Base-by-base conservation (phyloP, 2,797 vertebrate genomes). In the Smutsia gigantea region DNA sequence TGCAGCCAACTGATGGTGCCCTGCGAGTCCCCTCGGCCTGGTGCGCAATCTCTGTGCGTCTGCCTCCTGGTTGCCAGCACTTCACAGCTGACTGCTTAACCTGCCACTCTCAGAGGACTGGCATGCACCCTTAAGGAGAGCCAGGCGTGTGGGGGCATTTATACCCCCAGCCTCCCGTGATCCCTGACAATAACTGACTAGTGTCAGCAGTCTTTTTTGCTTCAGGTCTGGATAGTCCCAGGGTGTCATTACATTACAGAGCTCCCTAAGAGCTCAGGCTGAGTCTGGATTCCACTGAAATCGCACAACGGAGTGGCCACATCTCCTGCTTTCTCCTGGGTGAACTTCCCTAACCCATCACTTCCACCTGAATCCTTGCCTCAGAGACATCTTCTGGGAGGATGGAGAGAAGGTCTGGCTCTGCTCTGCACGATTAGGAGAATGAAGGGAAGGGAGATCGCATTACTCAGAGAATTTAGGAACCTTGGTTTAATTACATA, bases 41-140 rank as follows among this genome's bases (percentile, higher is more conserved):
- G 23, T 14, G 3, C 6, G 19, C 53, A 13, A 2, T 37, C 59
- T 81, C 34, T 55, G 31, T 14, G 19, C 39, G 53, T 0, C 6
- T 4, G 34, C 6, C 0, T 66, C 39, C 37, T 8, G 27, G 42
- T 25, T 63, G 63, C 66, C 46, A 29, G n/a, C 19, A 25, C 25
- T 87, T 39, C 51, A 49, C 12, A 66, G 85, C 3, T 13, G 34
- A 59, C 0, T n/a, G 7, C 18, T 25, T 37, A 4, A 13, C 13
- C 49, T 61, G 21, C 37, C 31, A 18, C 1, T 55, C 31, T 42
- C 27, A 4, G 25, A 59, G 1, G 42, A 23, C 19, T 23, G 46
- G 4, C 11, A 8, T 5, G 61, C 1, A 1, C 17, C 4, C 11
- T 2, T 15, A 7, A 0, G 5, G 9, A 59, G 8, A 78, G 61